Conservation (phyloP, 2,113 vertebrate species). For the Cyphomyrus plagiostoma region DNA sequence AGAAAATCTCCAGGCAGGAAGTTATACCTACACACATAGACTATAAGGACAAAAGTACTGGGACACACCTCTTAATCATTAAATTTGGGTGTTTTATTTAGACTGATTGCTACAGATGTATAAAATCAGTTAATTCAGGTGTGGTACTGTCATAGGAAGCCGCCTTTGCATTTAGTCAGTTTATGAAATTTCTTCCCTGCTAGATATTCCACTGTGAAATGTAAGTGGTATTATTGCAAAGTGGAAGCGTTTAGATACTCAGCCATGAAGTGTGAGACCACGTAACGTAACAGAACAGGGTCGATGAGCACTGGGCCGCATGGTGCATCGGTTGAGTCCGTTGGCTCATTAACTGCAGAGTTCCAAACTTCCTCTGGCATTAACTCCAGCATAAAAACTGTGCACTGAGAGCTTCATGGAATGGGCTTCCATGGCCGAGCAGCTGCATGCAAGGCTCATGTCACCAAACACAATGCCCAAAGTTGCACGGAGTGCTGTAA, state of each 20-base stretch:
- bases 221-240: background rate
- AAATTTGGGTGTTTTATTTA: background rate
- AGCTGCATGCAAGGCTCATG: background rate
- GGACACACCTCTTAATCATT: background rate
- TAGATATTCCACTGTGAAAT: background rate
- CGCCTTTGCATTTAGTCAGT: background rate
- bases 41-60: background rate
- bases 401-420: background rate
- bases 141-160: background rate
- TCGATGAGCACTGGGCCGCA: background rate
- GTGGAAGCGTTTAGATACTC: background rate
- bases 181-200: background rate
- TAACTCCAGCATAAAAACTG: background rate
- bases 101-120: background rate
- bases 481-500: background rate
- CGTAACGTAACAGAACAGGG: background rate
- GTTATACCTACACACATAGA: background rate
- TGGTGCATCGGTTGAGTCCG: background rate
- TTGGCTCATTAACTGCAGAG: background rate
- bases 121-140: background rate
- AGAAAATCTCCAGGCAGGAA: background rate
- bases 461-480: background rate
- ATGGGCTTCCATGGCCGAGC: background rate
- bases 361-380: background rate
- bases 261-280: background rate